These are phyloP conservation scores for Phymanthus crucifer DNA, from an alignment of 92 coral and sea anemone species.

Conservation along the genomic window DNA sequence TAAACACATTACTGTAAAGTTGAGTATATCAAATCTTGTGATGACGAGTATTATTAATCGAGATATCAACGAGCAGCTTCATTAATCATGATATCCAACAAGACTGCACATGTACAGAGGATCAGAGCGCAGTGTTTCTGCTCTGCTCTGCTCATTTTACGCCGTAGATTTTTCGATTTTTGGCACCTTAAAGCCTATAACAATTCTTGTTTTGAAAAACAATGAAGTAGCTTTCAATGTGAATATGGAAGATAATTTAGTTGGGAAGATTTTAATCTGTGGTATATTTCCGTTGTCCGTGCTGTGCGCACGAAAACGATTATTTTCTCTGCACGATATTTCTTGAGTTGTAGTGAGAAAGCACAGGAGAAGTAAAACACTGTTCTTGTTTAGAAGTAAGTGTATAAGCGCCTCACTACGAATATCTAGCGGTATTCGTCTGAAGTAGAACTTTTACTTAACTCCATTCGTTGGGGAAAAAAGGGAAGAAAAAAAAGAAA, in stretches of 20 bases:
- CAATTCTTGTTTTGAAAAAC: background rate
- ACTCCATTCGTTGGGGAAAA: too few relatives aligned
- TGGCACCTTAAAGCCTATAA: background rate
- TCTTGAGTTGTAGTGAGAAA: background rate
- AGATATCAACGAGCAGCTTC: background rate
- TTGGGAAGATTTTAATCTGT: background rate
- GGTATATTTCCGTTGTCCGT: constrained; percentile 1
- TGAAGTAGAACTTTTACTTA: too few relatives aligned
- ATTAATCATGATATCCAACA: background rate
- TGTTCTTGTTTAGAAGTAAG: too few relatives aligned
- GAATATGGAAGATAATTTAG: background rate
- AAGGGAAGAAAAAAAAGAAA: too few relatives aligned
- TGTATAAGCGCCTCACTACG: too few relatives aligned
- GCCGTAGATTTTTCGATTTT: background rate
- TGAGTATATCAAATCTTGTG: background rate
- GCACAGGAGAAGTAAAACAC: too few relatives aligned
- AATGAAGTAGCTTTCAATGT: background rate
- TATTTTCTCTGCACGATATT: background rate
- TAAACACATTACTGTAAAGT: background rate
- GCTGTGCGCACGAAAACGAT: background rate
- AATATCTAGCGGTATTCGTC: too few relatives aligned
- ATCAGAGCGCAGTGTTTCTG: too few relatives aligned
- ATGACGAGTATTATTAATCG: background rate
- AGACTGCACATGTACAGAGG: background rate
- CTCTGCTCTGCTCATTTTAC: too few relatives aligned